Percentiles rank a stretch among this genome's conserved stretches.
These are phyloP conservation scores for Hyles lineata DNA, from an alignment of 2,888 invertebrate genomes.

Conservation along the genomic window DNA sequence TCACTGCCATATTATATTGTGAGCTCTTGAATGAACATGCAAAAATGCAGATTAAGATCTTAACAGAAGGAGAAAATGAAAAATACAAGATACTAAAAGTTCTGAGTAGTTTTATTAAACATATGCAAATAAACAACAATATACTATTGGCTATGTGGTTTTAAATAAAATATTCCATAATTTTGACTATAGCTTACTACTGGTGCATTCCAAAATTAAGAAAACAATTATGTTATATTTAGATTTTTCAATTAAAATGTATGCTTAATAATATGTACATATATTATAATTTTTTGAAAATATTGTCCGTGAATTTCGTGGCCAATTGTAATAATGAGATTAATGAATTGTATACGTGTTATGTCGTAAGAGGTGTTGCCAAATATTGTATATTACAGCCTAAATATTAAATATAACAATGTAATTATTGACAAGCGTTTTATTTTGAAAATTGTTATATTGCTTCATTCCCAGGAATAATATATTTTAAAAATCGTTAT, in stretches of 20 bases:
- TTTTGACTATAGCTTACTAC: background rate
- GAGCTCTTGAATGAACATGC: too few species aligned
- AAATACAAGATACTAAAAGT: too few species aligned
- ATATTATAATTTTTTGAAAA: background rate
- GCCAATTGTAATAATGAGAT: constrained; percentile 19
- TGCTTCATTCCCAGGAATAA: too few species aligned
- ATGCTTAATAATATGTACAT: constrained; percentile 19
- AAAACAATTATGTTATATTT: background rate
- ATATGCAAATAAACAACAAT: too few species aligned
- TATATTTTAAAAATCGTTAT: too few species aligned
- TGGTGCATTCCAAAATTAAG: background rate
- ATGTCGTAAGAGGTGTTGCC: background rate
- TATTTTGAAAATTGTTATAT: background rate
- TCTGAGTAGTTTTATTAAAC: too few species aligned
- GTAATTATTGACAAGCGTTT: background rate
- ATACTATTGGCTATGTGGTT: too few species aligned
- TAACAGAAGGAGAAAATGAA: too few species aligned
- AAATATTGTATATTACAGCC: constrained; percentile 6
- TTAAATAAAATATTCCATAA: background rate
- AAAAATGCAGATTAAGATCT: too few species aligned
- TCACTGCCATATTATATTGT: too few species aligned
- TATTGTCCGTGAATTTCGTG: constrained; percentile 11
- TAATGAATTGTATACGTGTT: background rate
- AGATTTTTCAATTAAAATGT: constrained; percentile 11
- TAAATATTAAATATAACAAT: constrained; percentile 12